Conservation (phyloP, 2,888 invertebrate species). For the Polyploca ridens region DNA sequence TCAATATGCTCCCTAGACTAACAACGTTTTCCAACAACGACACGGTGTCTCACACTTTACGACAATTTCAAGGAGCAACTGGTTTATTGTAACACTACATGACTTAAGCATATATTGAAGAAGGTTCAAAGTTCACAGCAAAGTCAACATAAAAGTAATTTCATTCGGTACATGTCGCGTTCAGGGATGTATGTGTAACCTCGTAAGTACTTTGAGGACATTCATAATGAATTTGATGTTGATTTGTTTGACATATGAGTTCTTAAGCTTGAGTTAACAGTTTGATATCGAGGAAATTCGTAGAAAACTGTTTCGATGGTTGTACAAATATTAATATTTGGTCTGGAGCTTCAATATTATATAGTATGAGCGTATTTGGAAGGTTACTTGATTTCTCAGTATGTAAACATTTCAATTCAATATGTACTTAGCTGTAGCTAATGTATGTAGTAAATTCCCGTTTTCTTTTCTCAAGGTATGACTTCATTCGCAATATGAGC, state of each 20-base stretch:
- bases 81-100: not conserved
- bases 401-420: too few species aligned
- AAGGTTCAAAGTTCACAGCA: conserved; percentile 18
- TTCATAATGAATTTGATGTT: not conserved
- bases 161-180: conserved; percentile 25
- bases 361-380: not conserved
- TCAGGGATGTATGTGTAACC: conserved; percentile 22
- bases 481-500: too few species aligned
- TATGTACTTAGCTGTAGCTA: too few species aligned
- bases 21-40: not conserved
- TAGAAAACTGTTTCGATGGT: not conserved
- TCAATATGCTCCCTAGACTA: not conserved
- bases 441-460: too few species aligned
- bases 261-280: not conserved
- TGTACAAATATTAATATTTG: not conserved
- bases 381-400: not conserved
- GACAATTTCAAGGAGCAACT: not conserved
- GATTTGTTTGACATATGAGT: not conserved
- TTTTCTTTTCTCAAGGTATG: too few species aligned
- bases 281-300: not conserved
- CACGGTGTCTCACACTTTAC: not conserved
- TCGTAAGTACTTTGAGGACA: conserved; percentile 19
- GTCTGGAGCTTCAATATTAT: not conserved
- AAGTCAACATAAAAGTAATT: conserved; percentile 36
- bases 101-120: not conserved